Conservation (phyloP, 2,113 vertebrate species). For the Gymnorhina tibicen region DNA sequence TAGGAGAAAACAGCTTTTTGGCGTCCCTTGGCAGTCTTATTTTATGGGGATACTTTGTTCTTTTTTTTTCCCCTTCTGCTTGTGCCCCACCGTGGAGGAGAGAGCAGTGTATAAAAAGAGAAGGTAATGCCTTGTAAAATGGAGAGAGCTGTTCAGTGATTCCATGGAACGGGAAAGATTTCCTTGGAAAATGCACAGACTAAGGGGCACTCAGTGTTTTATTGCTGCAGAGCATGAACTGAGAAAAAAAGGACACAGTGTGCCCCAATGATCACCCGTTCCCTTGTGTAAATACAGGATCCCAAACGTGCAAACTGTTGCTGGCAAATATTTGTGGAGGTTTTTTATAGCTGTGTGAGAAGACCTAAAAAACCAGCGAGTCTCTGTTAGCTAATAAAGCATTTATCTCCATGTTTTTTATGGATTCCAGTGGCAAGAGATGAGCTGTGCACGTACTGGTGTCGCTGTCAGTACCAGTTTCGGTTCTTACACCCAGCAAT, state of each 20-base stretch:
- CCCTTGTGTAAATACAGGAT: neutral
- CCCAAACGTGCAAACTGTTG: neutral
- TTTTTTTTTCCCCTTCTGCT: neutral
- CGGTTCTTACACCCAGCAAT: neutral
- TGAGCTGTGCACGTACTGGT: neutral
- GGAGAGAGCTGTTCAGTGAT: neutral
- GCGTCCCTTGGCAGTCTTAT: neutral
- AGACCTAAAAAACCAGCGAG: neutral
- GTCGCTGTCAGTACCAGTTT: fast-evolving
- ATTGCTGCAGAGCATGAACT: neutral
- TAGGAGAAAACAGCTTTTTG: neutral
- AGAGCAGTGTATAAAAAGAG: neutral
- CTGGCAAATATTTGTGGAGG: neutral
- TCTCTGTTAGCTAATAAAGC: neutral
- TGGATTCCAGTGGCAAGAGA: neutral
- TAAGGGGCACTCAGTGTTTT: neutral
- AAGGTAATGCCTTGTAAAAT: neutral
- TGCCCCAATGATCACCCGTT: neutral
- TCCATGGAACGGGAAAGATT: neutral
- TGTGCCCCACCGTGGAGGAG: neutral
- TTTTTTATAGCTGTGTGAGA: neutral
- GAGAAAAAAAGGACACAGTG: neutral
- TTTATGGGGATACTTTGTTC: neutral
- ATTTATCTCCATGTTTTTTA: neutral
- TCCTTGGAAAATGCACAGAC: neutral